Evolutionary conservation across 2,797 vertebrate genomes (phyloP).

Genomic region (Ambastaia sidthimunki): DNA sequence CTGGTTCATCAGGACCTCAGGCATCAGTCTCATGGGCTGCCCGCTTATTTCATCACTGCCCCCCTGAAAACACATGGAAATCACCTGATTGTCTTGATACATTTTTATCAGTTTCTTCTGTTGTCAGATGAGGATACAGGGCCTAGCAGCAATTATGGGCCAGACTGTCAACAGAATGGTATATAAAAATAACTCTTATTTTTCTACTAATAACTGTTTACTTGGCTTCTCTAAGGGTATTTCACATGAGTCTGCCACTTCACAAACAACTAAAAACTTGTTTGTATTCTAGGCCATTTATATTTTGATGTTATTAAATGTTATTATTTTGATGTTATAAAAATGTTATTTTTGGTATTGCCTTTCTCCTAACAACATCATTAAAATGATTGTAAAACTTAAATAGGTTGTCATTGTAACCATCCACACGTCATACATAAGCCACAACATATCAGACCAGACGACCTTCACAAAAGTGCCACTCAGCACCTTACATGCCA

Average conservation of each 20-base stretch:
- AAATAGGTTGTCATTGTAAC: neutral
- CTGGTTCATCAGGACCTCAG: neutral
- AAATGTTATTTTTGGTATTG: neutral
- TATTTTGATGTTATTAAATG: neutral
- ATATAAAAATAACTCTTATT: neutral
- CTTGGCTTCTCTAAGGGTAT: neutral
- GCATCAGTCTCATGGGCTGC: neutral
- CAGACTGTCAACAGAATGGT: neutral
- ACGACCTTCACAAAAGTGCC: neutral
- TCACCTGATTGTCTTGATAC: neutral
- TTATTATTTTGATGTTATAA: neutral
- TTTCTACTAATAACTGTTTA: neutral
- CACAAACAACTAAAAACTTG: too few species aligned
- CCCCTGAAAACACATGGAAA: slow-evolving; percentile 3
- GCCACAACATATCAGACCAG: neutral
- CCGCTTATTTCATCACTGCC: neutral
- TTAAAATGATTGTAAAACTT: neutral
- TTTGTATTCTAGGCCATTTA: neutral
- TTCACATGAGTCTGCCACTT: neutral
- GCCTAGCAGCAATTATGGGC: neutral
- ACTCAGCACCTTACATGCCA: slow-evolving; percentile 6
- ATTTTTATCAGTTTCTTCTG: neutral
- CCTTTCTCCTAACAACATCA: neutral
- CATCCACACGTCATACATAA: neutral
- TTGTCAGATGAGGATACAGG: neutral